Evolutionary conservation across 2,888 invertebrate species (phyloP), one percentile per base, ranked within the genome.

Genomic region (Nezara viridula): DNA sequence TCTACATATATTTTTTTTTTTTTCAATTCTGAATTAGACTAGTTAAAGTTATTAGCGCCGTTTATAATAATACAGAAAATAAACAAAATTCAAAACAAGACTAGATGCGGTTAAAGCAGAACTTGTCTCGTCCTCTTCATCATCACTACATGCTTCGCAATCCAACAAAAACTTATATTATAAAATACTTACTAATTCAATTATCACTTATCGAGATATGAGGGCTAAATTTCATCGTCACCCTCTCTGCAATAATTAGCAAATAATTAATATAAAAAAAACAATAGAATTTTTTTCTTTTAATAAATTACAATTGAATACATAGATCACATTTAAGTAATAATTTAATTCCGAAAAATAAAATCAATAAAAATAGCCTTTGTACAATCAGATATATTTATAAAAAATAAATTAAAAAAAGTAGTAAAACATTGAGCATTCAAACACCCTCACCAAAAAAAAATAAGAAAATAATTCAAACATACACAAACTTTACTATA

Each of bases 191-290:
- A 86, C 86, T 27, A 89, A 89, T 21, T 44, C 73, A 89, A 49
- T 32, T 50, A 81, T 81, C 81, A 81, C 81, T 81, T 81, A 81
- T n/a, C n/a, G 81, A 81, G 47, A 50, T 86, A 89, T 47, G 89
- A 90, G 90, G 90, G 90, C 93, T 93, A 93, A 92, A 93, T 92
- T 92, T 93, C 93, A 92, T 93, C 93, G 92, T 93, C 93, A 92
- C 92, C 92, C 92, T 93, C 92, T 92, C 93, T 93, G 93, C 92
- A 93, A 93, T 86, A 90, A 90, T 88, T 60, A 88, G 60, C 44
- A 66, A 73, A 44, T 73, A 73, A 88, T 40, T 88, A 88, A 44
- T 77, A 88, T n/a, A 44, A 88, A 52, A 47, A 49, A 10, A 88
- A 88, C 24, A 66, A 60, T 24, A 14, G 40, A n/a, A 44, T 81